Base-by-base conservation (phyloP, 2,888 invertebrate genomes). In the Hirtodrosophila confusa region DNA sequence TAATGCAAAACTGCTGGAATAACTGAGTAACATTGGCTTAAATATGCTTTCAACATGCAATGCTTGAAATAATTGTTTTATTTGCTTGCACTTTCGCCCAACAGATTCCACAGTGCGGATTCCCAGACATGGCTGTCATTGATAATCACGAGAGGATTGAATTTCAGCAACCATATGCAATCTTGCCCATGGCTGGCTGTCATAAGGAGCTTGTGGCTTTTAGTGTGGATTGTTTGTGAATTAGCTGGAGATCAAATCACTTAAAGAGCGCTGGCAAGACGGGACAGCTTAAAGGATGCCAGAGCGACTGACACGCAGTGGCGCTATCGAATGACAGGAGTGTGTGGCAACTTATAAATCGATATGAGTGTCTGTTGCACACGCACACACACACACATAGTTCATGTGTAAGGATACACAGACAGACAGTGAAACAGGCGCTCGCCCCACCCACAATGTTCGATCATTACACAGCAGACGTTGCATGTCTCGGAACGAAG, bases 281-380 rank as follows among this genome's bases (percentile, higher is more conserved):
- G 11, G 36, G 48, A 48, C 24, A 56, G 60, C 62, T 56, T 60
- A 65, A 56, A 37, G 54, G 62, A 43, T 67, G 67, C 36, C 41
- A 57, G 45, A 54, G 60, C 56, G 53, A 56, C 51, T 64, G 64
- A 55, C 48, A 50, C 41, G 45, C 31, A 8, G 31, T 35, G 60
- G 54, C 56, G 61, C 71, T 65, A 71, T 80, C 71, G 75, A 77
- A 64, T 86, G 75, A 60, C 83, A 77, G 54, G 17, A 48, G 37
- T 44, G 60, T 75, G 76, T 69, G 67, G 66, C 78, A 80, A 62
- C 86, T 72, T 84, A 86, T 78, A 80, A 80, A 85, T 86, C 80
- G 86, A 82, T 82, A 82, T 80, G 75, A 80, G 78, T 86, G 86
- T 82, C 80, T 74, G 76, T 68, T 77, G 75, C 76, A 82, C 62